Percentiles rank a stretch among this genome's conserved stretches.
Conservation (phyloP, 2,797 vertebrate genomes). For the Phoeniculus purpureus region DNA sequence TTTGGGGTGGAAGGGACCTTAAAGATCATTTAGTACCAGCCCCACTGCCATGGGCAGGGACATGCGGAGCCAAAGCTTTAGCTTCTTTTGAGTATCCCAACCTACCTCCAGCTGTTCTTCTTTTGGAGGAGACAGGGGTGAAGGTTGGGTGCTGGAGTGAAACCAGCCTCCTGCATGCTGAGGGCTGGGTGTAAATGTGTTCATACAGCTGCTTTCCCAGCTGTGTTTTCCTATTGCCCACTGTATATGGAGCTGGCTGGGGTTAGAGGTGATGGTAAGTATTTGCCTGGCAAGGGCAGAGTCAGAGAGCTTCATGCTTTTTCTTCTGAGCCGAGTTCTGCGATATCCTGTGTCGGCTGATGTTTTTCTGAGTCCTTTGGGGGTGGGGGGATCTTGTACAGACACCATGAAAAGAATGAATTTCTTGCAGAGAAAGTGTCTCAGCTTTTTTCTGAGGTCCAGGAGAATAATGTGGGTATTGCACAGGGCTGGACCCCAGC, state of each 20-base stretch:
- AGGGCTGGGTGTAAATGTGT: neutral
- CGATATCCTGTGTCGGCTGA: rapidly evolving
- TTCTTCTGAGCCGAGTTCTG: neutral
- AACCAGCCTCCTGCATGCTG: neutral
- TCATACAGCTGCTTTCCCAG: neutral
- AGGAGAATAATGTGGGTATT: neutral
- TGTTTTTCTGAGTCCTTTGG: neutral
- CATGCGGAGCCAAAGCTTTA: neutral
- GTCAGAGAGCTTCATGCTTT: neutral
- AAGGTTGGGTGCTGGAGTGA: neutral
- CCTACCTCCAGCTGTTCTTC: no score
- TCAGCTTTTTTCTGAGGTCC: neutral
- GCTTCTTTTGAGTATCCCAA: neutral
- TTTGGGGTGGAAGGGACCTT: no score
- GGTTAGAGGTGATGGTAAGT: neutral
- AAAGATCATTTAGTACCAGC: no score
- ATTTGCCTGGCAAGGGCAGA: neutral
- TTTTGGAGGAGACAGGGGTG: neutral
- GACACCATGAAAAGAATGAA: neutral
- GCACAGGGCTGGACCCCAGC: neutral
- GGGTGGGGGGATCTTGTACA: neutral
- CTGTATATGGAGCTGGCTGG: neutral
- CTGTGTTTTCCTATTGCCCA: neutral
- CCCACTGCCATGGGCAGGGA: neutral
- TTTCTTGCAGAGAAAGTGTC: neutral